Evolutionary conservation across 2,888 invertebrate genomes (phyloP), one percentile per base, ranked within the genome.

Genomic region (Epirrhoe alternata): DNA sequence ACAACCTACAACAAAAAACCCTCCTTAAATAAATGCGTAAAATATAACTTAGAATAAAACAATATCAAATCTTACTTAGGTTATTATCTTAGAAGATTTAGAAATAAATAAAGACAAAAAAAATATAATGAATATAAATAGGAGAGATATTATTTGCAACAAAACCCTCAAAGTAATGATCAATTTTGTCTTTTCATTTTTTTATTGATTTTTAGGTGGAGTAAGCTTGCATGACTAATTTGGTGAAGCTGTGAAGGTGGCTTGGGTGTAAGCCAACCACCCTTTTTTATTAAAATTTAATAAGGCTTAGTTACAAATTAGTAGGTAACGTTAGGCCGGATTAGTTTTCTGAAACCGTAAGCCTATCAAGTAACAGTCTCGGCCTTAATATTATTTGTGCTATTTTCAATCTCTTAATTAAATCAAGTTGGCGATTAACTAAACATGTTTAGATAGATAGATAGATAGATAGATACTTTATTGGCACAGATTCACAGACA

Each of bases 201-300:
- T 55, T 55, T 55, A 55, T 42, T 54, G 35, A 38, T 38, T 67
- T 68, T 66, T 64, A 12, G 72, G 66, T 69, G 62, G 71, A 69
- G 66, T 74, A 78, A 77, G 73, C 71, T 77, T 77, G 77, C 76
- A 78, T 77, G 75, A 78, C 75, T 74, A 76, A 76, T 77, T 78
- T 78, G 56, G 61, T 65, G 62, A 59, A 68, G 70, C 50, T 33
- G 1, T 30, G 50, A 56, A 45, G 47, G 55, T 30, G 45, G 24
- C 38, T 47, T 42, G 38, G 38, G 38, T 42, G 38, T 14, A 33
- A n/a, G n/a, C 30, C 52, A 14, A 51, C 50, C 50, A 51, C 50
- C 50, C 50, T 51, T 51, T 51, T 51, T 16, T 17, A 51, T 24
- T 30, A 24, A 51, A 16, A 17, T 16, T 30, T 24, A 17, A 51